Evolutionary conservation across 2,113 vertebrate genomes (phyloP).

Genomic region (Aldabrachelys gigantea): DNA sequence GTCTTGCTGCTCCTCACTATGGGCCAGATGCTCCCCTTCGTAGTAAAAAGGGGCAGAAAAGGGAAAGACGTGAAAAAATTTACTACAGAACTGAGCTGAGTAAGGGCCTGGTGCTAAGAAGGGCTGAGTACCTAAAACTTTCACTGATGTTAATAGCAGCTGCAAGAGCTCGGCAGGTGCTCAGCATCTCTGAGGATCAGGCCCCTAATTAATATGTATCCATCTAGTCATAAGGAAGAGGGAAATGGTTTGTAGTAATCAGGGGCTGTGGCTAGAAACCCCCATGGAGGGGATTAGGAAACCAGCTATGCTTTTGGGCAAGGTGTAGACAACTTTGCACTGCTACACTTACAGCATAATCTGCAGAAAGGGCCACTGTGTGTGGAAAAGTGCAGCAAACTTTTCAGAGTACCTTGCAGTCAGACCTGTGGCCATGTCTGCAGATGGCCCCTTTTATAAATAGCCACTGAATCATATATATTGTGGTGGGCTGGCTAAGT

Average conservation of each 20-base stretch:
- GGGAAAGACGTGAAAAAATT: slow-evolving; percentile 53
- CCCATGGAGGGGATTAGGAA: slow-evolving; percentile 60
- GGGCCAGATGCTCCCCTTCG: slow-evolving; percentile 44
- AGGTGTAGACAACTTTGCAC: slow-evolving; percentile 4
- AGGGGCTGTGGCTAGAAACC: slow-evolving; percentile 33
- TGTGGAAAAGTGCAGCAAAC: background rate
- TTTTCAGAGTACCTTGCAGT: background rate
- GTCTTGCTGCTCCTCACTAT: slow-evolving; percentile 44
- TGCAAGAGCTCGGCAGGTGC: background rate
- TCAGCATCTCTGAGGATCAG: slow-evolving; percentile 25
- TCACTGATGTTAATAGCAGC: background rate
- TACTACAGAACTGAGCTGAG: background rate
- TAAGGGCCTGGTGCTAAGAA: slow-evolving; percentile 9
- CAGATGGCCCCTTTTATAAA: background rate
- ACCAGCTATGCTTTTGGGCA: slow-evolving; percentile 36
- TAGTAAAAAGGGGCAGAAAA: slow-evolving; percentile 3
- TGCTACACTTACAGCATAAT: background rate
- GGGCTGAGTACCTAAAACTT: slow-evolving; percentile 7
- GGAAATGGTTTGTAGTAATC: slow-evolving; percentile 17
- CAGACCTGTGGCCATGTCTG: background rate
- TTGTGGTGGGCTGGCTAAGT: background rate
- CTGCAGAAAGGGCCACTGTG: background rate
- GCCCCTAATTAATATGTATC: background rate
- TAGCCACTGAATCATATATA: background rate
- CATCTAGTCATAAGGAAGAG: background rate